Percentiles rank a stretch among this genome's conserved stretches.
Evolutionary conservation across 2,113 vertebrate genomes (phyloP).

Genomic region (Leptodactylus fuscus): DNA sequence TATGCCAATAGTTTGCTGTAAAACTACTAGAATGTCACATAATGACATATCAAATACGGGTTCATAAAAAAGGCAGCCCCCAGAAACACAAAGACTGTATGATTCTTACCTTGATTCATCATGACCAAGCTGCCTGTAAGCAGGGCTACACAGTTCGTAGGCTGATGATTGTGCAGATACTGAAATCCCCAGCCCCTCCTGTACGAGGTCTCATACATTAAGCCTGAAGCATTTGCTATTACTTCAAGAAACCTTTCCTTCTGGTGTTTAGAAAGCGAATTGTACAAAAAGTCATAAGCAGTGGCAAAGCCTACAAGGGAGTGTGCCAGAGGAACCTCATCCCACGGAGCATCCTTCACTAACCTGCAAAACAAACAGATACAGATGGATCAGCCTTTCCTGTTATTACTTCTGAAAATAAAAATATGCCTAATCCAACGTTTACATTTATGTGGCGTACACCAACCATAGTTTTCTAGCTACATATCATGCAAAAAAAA

Average conservation of each 20-base stretch:
- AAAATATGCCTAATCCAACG: no score
- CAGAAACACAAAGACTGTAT: no score
- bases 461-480: no score
- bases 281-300: conserved; percentile 94
- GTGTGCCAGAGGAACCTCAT: conserved; percentile 95
- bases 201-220: conserved; percentile 96
- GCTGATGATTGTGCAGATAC: conserved; percentile 98
- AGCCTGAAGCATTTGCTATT: conserved; percentile 89
- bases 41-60: not conserved
- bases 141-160: conserved; percentile 97
- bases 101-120: conserved; percentile 98
- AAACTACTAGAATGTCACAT: not conserved
- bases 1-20: not conserved
- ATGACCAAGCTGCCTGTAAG: conserved; percentile 92
- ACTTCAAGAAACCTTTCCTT: conserved; percentile 94
- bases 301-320: conserved; percentile 97
- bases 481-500: no score
- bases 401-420: not conserved
- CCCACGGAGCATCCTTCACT: conserved; percentile 97
- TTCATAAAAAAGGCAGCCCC: not conserved
- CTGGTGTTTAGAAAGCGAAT: conserved; percentile 87
- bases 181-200: conserved; percentile 96
- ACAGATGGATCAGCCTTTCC: not conserved
- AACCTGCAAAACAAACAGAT: conserved; percentile 75
- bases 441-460: no score